Base-by-base conservation (phyloP, 2,113 vertebrate species). In the Chrysochloris asiatica region DNA sequence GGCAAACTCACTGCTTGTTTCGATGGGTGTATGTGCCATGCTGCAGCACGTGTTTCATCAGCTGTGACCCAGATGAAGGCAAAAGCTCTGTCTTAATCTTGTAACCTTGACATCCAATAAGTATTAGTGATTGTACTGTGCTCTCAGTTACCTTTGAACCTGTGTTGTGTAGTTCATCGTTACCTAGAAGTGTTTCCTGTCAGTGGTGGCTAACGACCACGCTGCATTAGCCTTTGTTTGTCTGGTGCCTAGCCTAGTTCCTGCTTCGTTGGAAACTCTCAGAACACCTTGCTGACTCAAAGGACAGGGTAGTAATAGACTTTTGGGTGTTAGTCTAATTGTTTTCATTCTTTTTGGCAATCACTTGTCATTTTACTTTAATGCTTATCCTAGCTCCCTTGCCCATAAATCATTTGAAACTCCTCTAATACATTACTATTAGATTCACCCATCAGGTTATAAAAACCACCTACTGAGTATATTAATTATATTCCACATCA, bases 1-100 rank as follows among this genome's bases (percentile, higher is more conserved):
- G 33, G n/a, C 45, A n/a, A 48, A 4, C 19, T 41, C 22, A 0
- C 56, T 48, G 24, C 2, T 36, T 16, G 9, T 43, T 36, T n/a
- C 76, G 69, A 45, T 41, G 0, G 89, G 67, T 24, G 6, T 24
- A 33, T 17, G 8, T 0, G 6, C 48, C 8, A 50, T 45, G 24
- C 45, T 30, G 71, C 19, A n/a, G 30, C 6, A 1, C 43, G 28
- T 63, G 26, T 45, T 83, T 80, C 50, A 90, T 56, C 45, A 16
- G 12, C 45, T 7, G 47, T 65, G 92, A 84, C 86, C 61, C 24
- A 52, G 61, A 69, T 69, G 17, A 45, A 30, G 90, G 73, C 52
- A 75, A 90, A 63, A 36, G 59, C 48, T 30, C 95, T 47, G 2
- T 48, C 30, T 63, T 36, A 47, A 47, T 71, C 77, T 56, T 86